A percentile compares a stretch with the other conserved stretches of the same genome.
phyloP scores from a whole-genome alignment of 2,888 invertebrate species.

The Dynastes tityus region DNA sequence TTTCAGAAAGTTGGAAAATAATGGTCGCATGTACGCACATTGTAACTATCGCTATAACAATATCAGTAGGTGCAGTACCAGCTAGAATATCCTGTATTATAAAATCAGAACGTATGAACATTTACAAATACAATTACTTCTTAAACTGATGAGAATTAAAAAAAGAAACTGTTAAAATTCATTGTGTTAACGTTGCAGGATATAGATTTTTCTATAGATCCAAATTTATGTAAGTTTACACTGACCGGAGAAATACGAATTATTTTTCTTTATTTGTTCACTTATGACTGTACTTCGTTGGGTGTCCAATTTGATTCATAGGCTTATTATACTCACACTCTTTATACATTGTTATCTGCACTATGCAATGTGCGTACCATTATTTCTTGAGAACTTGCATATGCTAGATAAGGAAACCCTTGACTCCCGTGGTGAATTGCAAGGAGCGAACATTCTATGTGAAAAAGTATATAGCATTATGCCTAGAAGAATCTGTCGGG shows the following conservation, averaged over 20 bases:
- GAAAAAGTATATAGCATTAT: conserved; percentile 37
- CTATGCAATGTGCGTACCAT: conserved; percentile 61
- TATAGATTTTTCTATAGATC: too few species aligned
- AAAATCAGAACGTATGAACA: too few species aligned
- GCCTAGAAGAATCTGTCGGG: conserved; percentile 43
- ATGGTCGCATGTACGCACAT: too few species aligned
- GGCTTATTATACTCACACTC: conserved; percentile 60
- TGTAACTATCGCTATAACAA: too few species aligned
- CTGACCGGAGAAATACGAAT: not conserved
- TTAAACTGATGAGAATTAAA: too few species aligned
- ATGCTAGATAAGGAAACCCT: conserved; percentile 59
- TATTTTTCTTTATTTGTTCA: conserved; percentile 21
- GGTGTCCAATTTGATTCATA: conserved; percentile 59
- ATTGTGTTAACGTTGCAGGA: too few species aligned
- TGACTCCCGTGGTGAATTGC: conserved; percentile 43
- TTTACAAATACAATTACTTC: too few species aligned
- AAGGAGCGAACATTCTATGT: conserved; percentile 42
- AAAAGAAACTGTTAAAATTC: too few species aligned
- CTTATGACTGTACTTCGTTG: conserved; percentile 16
- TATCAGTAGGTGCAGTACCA: too few species aligned
- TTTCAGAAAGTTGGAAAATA: too few species aligned
- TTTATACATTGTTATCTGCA: conserved; percentile 61
- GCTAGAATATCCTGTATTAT: too few species aligned
- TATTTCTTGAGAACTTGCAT: conserved; percentile 63
- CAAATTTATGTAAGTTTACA: too few species aligned